Evolutionary conservation across 2,888 invertebrate genomes (phyloP), one percentile per base, ranked within the genome.

Genomic region (Xanthorhoe designata): DNA sequence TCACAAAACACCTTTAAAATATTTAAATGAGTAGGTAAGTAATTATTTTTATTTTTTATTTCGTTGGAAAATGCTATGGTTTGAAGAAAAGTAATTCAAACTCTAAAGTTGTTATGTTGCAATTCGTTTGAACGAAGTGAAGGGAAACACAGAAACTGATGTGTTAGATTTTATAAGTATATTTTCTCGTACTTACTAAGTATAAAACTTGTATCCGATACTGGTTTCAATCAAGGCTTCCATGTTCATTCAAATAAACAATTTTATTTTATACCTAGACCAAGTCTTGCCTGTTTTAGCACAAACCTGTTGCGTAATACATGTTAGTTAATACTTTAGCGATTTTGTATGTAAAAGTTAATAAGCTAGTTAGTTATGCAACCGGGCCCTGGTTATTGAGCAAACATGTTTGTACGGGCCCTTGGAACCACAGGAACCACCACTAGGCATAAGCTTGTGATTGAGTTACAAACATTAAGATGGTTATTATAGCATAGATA

Each of bases 211-310:
- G 47, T 47, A 47, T 17, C 17, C 15, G 4, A 45, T 45, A 45
- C 45, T 45, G 45, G 45, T 45, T 45, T 45, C 45, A 47, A 42
- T 47, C 47, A 47, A 47, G 47, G 47, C 15, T 47, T 47, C 17
- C 8, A 15, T 7, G 7, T 13, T 47, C 47, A 47, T 15, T 47
- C 4, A 15, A 15, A 47, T 47, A 47, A 47, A 47, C 47, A 15
- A 17, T 7, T 17, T 15, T 47, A 47, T 47, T 47, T 47, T 15
- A 15, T 17, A 47, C 47, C 17, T 47, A n/a, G 42, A 42, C 15
- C 4, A 47, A 42, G n/a, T 13, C 32, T 13, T 42, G 38, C 38
- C 38, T 13, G 38, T 42, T 42, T 42, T 13, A 42, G 47, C 6
- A 7, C 6, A 17, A 47, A 17, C 47, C 47, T 47, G 47, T 47